Evolutionary conservation across 2,888 invertebrate genomes (phyloP), one percentile per base, ranked within the genome.

Genomic region (Tenthredo mesomela): DNA sequence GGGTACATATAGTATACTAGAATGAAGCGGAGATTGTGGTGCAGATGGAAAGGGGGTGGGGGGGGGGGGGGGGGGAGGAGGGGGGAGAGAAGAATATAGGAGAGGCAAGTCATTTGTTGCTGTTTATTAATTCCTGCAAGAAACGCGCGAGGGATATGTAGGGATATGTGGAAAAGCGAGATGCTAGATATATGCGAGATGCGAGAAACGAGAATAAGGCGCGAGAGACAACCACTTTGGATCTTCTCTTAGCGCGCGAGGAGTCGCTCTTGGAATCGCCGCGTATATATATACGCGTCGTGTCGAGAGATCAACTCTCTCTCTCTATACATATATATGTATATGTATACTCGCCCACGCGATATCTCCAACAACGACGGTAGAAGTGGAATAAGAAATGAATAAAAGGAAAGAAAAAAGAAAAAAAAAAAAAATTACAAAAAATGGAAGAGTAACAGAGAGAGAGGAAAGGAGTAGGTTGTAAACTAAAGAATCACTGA

Each of bases 61-160:
- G 4, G 77, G 18, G 5, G 5, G 9, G 2, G 9, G 9, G 2
- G 9, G 12, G 25, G 7, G 18, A n/a, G 4, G 77, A 6, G 5
- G 5, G 9, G 2, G 9, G 9, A 1, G 9, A 5, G 25, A 2
- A 7, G 15, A 2, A 29, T 50, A n/a, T 37, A 1, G 37, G 83
- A 25, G 70, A 29, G 67, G 29, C 21, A 29, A 90, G 90, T 91
- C 90, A 91, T 92, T 92, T 91, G 92, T 92, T 91, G 91, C 90
- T 91, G 91, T 91, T 92, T 91, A 92, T 92, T 92, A 92, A 92
- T 92, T 92, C 91, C 90, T 90, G 71, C 40, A 43, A 71, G 71
- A 43, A 37, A 40, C 12, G 71, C 40, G 40, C n/a, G 21, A 10
- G 40, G 40, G 37, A 40, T 7, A 9, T 21, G 18, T 4, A n/a